Percentiles rank a stretch among this genome's conserved stretches.
These are phyloP conservation scores for Battus philenor DNA, from an alignment of 1,140 invertebrate species.

Conservation along the genomic window DNA sequence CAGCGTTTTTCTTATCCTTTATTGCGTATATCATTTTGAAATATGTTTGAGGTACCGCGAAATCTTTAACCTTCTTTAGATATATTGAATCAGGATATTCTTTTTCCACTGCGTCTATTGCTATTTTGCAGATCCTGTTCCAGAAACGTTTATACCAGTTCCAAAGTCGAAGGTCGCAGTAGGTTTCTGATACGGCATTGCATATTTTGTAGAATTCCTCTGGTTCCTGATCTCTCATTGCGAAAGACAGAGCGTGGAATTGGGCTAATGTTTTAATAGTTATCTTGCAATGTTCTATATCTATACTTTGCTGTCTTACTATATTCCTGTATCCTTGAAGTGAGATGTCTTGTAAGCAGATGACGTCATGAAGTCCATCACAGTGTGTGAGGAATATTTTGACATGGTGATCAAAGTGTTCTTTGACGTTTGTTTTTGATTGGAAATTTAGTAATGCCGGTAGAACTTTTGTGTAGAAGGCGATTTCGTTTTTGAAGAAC, in stretches of 20 bases:
- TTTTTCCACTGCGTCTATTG: slow-evolving; percentile 79
- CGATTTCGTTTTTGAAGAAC: slow-evolving; percentile 82
- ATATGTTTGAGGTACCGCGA: slow-evolving; percentile 69
- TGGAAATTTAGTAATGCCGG: slow-evolving; percentile 76
- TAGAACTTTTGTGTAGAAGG: slow-evolving; percentile 79
- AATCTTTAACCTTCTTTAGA: slow-evolving; percentile 75
- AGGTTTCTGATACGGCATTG: slow-evolving; percentile 71
- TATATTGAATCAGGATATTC: slow-evolving; percentile 79
- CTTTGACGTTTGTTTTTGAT: slow-evolving; percentile 48
- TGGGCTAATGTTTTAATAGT: slow-evolving; percentile 79
- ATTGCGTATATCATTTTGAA: slow-evolving; percentile 48
- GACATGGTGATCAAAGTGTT: slow-evolving; percentile 75
- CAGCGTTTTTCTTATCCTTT: slow-evolving; percentile 58
- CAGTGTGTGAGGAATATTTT: slow-evolving; percentile 73
- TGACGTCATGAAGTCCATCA: slow-evolving; percentile 81
- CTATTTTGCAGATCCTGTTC: slow-evolving; percentile 71
- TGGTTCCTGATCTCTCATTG: slow-evolving; percentile 79
- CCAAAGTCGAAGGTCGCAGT: slow-evolving; percentile 74
- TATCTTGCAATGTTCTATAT: slow-evolving; percentile 68
- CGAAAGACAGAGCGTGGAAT: slow-evolving; percentile 83
- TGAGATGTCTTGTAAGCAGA: slow-evolving; percentile 81
- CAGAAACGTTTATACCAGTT: slow-evolving; percentile 81
- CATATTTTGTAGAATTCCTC: slow-evolving; percentile 74
- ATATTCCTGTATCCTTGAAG: slow-evolving; percentile 71
- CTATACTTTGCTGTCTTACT: slow-evolving; percentile 73